Percentiles rank a stretch among this genome's conserved stretches.
These are phyloP conservation scores for Rhinophrynus dorsalis DNA, from an alignment of 2,797 vertebrate genomes.

Conservation along the genomic window DNA sequence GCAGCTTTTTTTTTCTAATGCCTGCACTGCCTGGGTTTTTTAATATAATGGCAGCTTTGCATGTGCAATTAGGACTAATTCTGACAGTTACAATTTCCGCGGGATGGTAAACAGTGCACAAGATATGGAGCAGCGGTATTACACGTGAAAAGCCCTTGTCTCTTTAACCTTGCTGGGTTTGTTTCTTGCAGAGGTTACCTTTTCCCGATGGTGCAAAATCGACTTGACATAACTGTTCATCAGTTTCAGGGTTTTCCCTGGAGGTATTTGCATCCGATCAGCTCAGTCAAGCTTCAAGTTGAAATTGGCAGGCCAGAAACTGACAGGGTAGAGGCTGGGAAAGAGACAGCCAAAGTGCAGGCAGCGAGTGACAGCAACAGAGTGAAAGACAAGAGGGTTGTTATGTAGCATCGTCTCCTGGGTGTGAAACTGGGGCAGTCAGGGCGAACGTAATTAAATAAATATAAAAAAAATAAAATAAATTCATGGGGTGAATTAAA, in stretches of 20 bases:
- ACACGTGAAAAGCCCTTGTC: slow-evolving; percentile 82
- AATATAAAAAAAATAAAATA: too few species aligned
- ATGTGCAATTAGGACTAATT: slow-evolving; percentile 94
- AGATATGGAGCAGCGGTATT: slow-evolving; percentile 80
- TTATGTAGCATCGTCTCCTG: too few species aligned
- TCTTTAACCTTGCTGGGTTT: slow-evolving; percentile 87
- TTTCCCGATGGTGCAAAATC: slow-evolving; percentile 96
- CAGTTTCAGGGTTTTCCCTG: slow-evolving; percentile 88
- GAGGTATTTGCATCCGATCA: slow-evolving; percentile 97
- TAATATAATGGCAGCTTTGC: slow-evolving; percentile 96
- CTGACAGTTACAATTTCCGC: slow-evolving; percentile 88
- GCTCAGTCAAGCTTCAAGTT: slow-evolving; percentile 96
- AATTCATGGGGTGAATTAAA: too few species aligned
- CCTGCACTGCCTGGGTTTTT: slow-evolving; percentile 90
- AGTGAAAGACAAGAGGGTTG: slow-evolving; percentile 65
- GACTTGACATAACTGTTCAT: slow-evolving; percentile 98
- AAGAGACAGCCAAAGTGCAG: slow-evolving; percentile 80
- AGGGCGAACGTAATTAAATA: too few species aligned
- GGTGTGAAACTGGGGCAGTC: too few species aligned
- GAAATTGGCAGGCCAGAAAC: slow-evolving; percentile 96
- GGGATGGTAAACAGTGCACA: slow-evolving; percentile 83
- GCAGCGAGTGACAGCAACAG: slow-evolving; percentile 76
- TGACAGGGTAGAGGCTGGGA: slow-evolving; percentile 84
- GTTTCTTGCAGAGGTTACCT: slow-evolving; percentile 92
- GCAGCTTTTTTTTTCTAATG: slow-evolving; percentile 93